These are phyloP conservation scores for Amiota minor DNA, from an alignment of 2,888 invertebrate genomes.

Conservation along the genomic window DNA sequence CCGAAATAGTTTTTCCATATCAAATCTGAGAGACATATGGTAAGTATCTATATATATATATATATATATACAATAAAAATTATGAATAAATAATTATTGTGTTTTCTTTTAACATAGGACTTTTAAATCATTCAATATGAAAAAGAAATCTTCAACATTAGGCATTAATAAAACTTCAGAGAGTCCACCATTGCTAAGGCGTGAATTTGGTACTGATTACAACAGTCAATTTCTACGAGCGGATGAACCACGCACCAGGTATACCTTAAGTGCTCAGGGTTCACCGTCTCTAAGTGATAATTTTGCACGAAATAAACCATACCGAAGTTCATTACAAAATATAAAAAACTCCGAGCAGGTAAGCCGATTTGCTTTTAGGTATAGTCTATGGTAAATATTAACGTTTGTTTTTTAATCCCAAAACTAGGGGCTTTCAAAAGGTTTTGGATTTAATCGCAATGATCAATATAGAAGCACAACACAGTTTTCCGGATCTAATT, in stretches of 20 bases:
- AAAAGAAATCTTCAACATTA: constrained; percentile 72
- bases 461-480: constrained; percentile 69
- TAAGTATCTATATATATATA: constrained; percentile 69
- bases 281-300: constrained; percentile 36
- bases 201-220: constrained; percentile 43
- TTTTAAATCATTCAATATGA: constrained; percentile 70
- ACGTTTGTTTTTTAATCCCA: constrained; percentile 34
- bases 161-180: constrained; percentile 74
- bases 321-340: constrained; percentile 69
- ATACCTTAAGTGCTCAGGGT: constrained; percentile 41
- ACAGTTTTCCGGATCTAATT: constrained; percentile 74
- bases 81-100: constrained; percentile 19
- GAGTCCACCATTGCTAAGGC: constrained; percentile 69
- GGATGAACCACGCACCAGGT: constrained; percentile 57
- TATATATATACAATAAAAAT: background rate
- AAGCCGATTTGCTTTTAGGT: constrained; percentile 20
- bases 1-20: constrained; percentile 78
- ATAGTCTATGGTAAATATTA: background rate
- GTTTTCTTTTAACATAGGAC: constrained; percentile 56
- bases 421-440: constrained; percentile 42
- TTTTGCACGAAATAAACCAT: constrained; percentile 62
- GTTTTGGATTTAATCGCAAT: constrained; percentile 62
- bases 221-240: constrained; percentile 56
- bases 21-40: constrained; percentile 78
- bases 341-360: constrained; percentile 60